phyloP scores from a whole-genome alignment of 2,888 invertebrate genomes.

The Dinocampus coccinellae region DNA sequence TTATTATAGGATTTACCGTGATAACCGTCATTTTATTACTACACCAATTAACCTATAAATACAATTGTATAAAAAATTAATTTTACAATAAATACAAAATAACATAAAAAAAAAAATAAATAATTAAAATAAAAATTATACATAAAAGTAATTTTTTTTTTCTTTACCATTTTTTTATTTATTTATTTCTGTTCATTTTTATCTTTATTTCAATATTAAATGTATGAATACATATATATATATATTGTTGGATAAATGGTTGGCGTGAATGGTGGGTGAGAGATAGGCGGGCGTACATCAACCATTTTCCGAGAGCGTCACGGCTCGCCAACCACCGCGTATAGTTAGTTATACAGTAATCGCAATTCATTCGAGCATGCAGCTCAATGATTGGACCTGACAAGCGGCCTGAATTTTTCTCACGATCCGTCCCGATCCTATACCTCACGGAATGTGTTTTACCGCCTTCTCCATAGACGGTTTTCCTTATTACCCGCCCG shows the following conservation, averaged over 20 bases:
- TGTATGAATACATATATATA: neutral
- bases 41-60: neutral
- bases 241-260: constrained; percentile 7
- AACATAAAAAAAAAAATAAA: neutral
- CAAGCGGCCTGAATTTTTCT: constrained; percentile 42
- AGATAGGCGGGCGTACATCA: constrained; percentile 31
- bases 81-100: neutral
- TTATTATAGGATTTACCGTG: neutral
- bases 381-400: constrained; percentile 44
- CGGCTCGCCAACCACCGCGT: constrained; percentile 38
- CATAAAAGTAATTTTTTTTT: too few relatives aligned
- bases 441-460: constrained; percentile 39
- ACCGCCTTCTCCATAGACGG: constrained; percentile 32
- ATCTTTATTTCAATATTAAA: neutral
- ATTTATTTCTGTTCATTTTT: neutral
- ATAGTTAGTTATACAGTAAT: constrained; percentile 44
- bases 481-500: neutral
- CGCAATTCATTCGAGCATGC: constrained; percentile 42
- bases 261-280: constrained; percentile 29
- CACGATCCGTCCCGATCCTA: constrained; percentile 32
- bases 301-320: constrained; percentile 40
- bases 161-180: too few relatives aligned
- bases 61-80: neutral
- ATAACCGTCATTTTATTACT: neutral
- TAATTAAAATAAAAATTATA: neutral